A percentile compares a stretch with the other conserved stretches of the same genome.
These are phyloP conservation scores for Chrysolina oricalcia DNA, from an alignment of 2,888 invertebrate species.

Conservation along the genomic window DNA sequence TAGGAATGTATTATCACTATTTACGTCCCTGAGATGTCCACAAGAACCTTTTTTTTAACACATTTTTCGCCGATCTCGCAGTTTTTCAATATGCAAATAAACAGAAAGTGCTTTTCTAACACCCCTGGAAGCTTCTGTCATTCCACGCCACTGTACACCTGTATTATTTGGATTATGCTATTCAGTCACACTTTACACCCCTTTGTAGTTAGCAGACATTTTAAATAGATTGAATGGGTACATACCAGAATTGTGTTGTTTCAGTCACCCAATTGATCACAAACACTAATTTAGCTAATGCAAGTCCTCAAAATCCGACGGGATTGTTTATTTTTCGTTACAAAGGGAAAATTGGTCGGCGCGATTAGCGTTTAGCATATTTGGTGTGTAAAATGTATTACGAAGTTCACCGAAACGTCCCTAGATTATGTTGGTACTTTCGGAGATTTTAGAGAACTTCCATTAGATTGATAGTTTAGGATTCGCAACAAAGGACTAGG, in stretches of 20 bases:
- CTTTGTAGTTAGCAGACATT: background rate
- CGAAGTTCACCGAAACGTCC: background rate
- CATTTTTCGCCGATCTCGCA: too few relatives aligned
- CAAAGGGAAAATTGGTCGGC: conserved; percentile 7
- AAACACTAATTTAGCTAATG: conserved; percentile 3
- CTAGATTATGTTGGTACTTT: background rate
- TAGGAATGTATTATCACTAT: too few relatives aligned
- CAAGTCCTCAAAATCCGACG: background rate
- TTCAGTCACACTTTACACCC: background rate
- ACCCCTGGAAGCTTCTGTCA: background rate
- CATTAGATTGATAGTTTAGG: too few relatives aligned
- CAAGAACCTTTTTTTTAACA: too few relatives aligned
- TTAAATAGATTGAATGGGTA: conserved; percentile 7
- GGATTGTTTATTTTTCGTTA: conserved; percentile 21
- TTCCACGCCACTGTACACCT: background rate
- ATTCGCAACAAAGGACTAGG: too few relatives aligned
- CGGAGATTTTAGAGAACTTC: too few relatives aligned
- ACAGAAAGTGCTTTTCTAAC: too few relatives aligned
- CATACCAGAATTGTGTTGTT: conserved; percentile 7
- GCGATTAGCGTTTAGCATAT: background rate
- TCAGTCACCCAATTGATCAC: conserved; percentile 9
- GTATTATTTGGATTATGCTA: background rate
- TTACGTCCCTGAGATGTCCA: too few relatives aligned
- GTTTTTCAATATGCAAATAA: too few relatives aligned
- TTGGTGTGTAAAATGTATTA: background rate